These are phyloP conservation scores for Drosophila ambigua DNA, from an alignment of 1,140 invertebrate species.

Conservation along the genomic window DNA sequence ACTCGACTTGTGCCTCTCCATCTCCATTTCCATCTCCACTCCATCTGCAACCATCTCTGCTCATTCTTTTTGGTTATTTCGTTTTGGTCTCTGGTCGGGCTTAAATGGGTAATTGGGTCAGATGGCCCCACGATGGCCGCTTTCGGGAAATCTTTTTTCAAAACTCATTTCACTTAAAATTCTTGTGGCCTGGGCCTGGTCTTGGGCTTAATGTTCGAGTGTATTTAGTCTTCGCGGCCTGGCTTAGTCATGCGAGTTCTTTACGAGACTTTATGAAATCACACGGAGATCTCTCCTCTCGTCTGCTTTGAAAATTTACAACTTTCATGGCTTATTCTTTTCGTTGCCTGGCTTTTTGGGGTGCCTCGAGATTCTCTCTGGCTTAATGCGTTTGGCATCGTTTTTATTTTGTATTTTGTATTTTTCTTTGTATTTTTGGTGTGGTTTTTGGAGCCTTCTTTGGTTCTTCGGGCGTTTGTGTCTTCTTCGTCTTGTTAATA, in stretches of 20 bases:
- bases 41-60: slow-evolving; percentile 28
- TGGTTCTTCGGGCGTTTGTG: slow-evolving; percentile 41
- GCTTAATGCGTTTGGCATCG: slow-evolving; percentile 63
- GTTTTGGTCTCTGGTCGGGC: slow-evolving; percentile 46
- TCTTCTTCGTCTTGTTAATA: slow-evolving; percentile 61
- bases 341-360: slow-evolving; percentile 16
- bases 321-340: slow-evolving; percentile 74
- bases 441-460: slow-evolving; percentile 2
- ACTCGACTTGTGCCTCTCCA: slow-evolving; percentile 46
- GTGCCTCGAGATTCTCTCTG: slow-evolving; percentile 17
- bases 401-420: slow-evolving; percentile 29
- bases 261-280: slow-evolving; percentile 70
- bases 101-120: slow-evolving; percentile 80
- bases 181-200: slow-evolving; percentile 43
- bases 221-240: slow-evolving; percentile 20
- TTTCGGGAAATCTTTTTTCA: slow-evolving; percentile 68
- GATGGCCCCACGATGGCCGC: slow-evolving; percentile 26
- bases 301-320: slow-evolving; percentile 46
- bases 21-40: slow-evolving; percentile 1
- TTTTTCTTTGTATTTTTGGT: slow-evolving; percentile 1
- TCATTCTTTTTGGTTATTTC: slow-evolving; percentile 51
- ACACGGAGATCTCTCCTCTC: slow-evolving; percentile 37
- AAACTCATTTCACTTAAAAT: slow-evolving; percentile 78
- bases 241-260: slow-evolving; percentile 65
- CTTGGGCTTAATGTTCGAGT: slow-evolving; percentile 3